Percentiles rank a stretch among this genome's conserved stretches.
Evolutionary conservation across 2,797 vertebrate genomes (phyloP).

Genomic region (Diglossa cyanea): DNA sequence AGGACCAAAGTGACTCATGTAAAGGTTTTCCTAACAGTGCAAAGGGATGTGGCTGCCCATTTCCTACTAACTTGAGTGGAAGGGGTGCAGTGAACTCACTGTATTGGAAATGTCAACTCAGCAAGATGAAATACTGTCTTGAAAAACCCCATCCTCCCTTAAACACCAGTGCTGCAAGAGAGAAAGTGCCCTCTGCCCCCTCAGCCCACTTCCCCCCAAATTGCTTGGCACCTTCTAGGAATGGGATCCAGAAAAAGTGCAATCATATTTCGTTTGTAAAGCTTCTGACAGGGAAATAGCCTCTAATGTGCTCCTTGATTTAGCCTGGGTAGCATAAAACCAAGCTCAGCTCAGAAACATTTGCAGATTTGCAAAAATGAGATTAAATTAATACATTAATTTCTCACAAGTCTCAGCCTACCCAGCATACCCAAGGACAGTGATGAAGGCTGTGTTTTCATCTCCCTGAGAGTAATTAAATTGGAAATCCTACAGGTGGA

Average conservation of each 20-base stretch:
- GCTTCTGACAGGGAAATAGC: neutral
- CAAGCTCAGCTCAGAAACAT: neutral
- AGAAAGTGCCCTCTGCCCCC: neutral
- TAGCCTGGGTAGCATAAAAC: neutral
- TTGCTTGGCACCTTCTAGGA: neutral
- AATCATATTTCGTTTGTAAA: neutral
- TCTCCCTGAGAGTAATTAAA: constrained; percentile 42
- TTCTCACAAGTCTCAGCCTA: neutral
- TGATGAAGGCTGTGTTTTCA: constrained; percentile 45
- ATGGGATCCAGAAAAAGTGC: neutral
- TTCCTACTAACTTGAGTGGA: neutral
- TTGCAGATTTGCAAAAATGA: constrained; percentile 17
- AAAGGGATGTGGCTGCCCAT: neutral
- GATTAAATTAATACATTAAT: neutral
- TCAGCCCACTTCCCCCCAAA: neutral
- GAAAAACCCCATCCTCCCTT: neutral
- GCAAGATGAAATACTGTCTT: neutral
- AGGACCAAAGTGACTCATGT: neutral
- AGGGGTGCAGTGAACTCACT: neutral
- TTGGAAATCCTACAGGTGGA: constrained; percentile 47
- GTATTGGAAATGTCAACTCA: neutral
- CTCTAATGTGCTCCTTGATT: neutral
- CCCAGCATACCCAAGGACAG: neutral
- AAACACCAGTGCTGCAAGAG: neutral
- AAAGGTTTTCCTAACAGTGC: neutral